Evolutionary conservation across 2,888 invertebrate genomes (phyloP).

Genomic region (Bellardia pandia): DNA sequence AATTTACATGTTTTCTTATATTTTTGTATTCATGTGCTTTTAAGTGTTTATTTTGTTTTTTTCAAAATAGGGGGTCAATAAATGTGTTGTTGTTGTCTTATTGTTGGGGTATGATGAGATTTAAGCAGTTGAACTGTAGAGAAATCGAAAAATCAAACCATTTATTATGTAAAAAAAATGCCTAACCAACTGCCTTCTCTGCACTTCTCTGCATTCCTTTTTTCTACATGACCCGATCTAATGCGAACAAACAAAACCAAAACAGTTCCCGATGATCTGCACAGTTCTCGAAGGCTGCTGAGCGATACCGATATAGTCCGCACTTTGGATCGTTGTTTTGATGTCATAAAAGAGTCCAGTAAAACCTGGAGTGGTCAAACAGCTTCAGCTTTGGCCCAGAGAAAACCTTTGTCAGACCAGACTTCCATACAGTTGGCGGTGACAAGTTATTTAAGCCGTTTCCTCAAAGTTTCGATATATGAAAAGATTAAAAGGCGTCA

Average conservation of each 20-base stretch:
- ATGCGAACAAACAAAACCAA: conserved; percentile 1
- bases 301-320: conserved; percentile 89
- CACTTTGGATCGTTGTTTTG: conserved; percentile 91
- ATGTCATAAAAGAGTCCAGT: conserved; percentile 87
- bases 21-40: conserved; percentile 32
- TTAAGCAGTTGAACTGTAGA: conserved; percentile 50
- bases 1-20: not conserved
- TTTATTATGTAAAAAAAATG: conserved; percentile 40
- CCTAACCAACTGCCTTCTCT: conserved; percentile 70
- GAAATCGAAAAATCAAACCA: conserved; percentile 32
- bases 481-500: conserved; percentile 90
- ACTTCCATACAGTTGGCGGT: conserved; percentile 86
- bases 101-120: conserved; percentile 56
- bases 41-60: conserved; percentile 34
- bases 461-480: conserved; percentile 89
- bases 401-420: conserved; percentile 85
- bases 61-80: conserved; percentile 52
- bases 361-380: conserved; percentile 79
- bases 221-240: conserved; percentile 11
- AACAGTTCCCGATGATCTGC: conserved; percentile 90
- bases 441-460: conserved; percentile 88
- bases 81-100: conserved; percentile 60
- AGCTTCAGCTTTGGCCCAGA: conserved; percentile 79
- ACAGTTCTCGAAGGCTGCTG: conserved; percentile 90
- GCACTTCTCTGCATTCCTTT: conserved; percentile 67